A percentile compares a stretch with the other conserved stretches of the same genome.
Evolutionary conservation across 2,113 vertebrate genomes (phyloP).

Genomic region (Riparia riparia): DNA sequence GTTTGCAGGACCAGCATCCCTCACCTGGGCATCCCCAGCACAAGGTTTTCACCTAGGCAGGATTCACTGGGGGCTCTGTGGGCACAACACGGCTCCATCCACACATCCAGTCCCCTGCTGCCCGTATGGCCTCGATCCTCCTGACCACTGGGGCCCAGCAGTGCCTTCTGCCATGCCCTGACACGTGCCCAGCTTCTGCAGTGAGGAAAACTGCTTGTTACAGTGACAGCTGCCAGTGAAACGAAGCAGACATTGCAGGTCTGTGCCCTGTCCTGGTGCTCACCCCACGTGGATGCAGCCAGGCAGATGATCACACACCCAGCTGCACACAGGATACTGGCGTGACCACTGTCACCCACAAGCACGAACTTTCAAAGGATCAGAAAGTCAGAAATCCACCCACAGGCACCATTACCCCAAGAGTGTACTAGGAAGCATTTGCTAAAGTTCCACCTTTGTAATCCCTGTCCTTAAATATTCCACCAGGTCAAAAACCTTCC

Average conservation of each 20-base stretch:
- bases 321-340: neutral
- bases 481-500: neutral
- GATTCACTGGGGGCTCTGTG: no score
- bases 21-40: neutral
- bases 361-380: neutral
- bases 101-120: neutral
- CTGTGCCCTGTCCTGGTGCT: neutral
- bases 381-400: neutral
- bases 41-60: neutral
- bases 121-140: neutral
- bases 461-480: neutral
- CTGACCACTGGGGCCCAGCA: rapidly evolving
- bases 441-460: neutral
- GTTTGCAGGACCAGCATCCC: neutral
- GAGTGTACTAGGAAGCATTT: neutral
- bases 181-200: neutral
- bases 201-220: neutral
- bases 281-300: neutral
- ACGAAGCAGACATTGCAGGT: neutral
- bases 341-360: neutral
- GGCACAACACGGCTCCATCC: neutral
- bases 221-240: neutral
- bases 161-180: neutral
- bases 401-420: neutral
- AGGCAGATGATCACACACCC: neutral